Evolutionary conservation across 2,113 vertebrate genomes (phyloP), one percentile per base, ranked within the genome.

Genomic region (Salminus brasiliensis): DNA sequence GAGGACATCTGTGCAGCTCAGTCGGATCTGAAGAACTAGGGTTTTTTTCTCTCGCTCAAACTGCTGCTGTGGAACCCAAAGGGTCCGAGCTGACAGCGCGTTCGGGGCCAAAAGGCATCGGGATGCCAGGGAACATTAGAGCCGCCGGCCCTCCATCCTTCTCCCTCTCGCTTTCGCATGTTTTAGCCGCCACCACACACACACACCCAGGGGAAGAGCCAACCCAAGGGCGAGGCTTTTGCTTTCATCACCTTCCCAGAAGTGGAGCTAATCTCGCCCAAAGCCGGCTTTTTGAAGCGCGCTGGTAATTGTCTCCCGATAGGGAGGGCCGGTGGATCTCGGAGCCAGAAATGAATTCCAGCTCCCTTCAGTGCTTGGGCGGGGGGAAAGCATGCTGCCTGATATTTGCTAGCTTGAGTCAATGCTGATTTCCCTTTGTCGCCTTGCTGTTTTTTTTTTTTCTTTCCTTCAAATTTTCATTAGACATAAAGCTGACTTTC

Each of bases 221-320:
- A 72, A 76, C 76, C 84, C 74, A 30, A 55, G 79, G 78, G 81
- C 74, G 62, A 75, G 76, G 67, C 74, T 45, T 84, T 70, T 29
- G 65, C 85, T 85, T 88, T 87, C 84, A 86, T 86, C 79, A 66
- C 60, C 45, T 80, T 88, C 87, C 85, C 85, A 86, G 85, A 85
- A 74, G 81, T 74, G 83, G 74, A 62, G 81, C 85, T 86, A 83
- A 88, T 87, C 84, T 85, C 36, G 41, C 79, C 81, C 80, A 87
- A 87, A 83, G 66, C 74, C 41, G 63, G 74, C 63, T 72, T 81
- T 81, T 83, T 84, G 79, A 88, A 82, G 79, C 82, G 47, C 47
- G 8, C 71, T 87, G 81, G 79, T 85, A 85, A 89, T 81, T 88
- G 79, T 86, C 83, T 86, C 85, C 74, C 69, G 59, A 78, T 74